A percentile compares a stretch with the other conserved stretches of the same genome.
phyloP scores from a whole-genome alignment of 2,113 vertebrate genomes.

The Myrmecobius fasciatus region DNA sequence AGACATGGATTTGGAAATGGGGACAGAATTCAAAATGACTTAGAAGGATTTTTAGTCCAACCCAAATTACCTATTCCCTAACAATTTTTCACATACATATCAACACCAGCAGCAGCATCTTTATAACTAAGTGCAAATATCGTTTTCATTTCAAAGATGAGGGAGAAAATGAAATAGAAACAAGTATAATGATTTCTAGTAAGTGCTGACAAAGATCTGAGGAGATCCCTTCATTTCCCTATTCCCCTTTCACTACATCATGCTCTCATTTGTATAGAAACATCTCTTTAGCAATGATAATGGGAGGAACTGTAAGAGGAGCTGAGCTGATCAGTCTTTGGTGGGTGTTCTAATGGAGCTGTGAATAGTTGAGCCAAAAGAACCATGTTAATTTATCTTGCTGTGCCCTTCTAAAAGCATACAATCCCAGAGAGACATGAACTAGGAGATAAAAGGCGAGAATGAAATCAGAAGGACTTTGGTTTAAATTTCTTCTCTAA shows the following conservation, averaged over 20 bases:
- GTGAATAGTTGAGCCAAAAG: not conserved
- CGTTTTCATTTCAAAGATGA: not conserved
- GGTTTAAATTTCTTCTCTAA: too few relatives aligned
- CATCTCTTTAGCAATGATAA: not conserved
- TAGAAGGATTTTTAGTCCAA: not conserved
- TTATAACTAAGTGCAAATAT: not conserved
- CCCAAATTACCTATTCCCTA: not conserved
- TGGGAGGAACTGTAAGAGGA: not conserved
- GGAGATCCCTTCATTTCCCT: not conserved
- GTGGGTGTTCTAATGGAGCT: not conserved
- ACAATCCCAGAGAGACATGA: not conserved
- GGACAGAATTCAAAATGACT: not conserved
- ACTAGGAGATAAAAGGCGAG: too few relatives aligned
- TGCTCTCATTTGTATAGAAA: not conserved
- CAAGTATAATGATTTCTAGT: not conserved
- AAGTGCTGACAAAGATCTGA: not conserved
- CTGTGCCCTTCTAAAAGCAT: not conserved
- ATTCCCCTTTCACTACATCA: not conserved
- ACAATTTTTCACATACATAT: not conserved
- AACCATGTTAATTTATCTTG: not conserved
- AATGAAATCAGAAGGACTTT: too few relatives aligned
- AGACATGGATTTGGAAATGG: not conserved
- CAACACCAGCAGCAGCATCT: not conserved
- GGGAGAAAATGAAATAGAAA: not conserved
- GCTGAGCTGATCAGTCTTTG: too few relatives aligned